Percentiles rank a stretch among this genome's conserved stretches.
These are phyloP conservation scores for Ctenicera cuprea DNA, from an alignment of 2,888 invertebrate species.

Conservation along the genomic window DNA sequence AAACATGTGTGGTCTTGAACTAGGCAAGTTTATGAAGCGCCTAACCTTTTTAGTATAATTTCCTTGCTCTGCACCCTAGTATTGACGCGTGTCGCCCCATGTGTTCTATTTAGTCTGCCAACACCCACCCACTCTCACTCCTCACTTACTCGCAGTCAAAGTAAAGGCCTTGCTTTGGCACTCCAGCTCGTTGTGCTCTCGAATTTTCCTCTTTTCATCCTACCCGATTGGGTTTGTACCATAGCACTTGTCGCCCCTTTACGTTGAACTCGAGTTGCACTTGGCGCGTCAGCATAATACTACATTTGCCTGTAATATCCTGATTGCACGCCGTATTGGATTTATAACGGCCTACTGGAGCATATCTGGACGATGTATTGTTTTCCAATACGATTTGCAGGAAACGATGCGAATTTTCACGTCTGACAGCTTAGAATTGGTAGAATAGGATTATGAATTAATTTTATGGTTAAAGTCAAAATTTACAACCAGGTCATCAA, in stretches of 20 bases:
- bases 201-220: constrained; percentile 18
- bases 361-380: not conserved
- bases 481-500: too few relatives aligned
- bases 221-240: not conserved
- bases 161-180: constrained; percentile 6
- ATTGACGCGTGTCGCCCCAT: constrained; percentile 29
- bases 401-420: constrained; percentile 13
- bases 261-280: constrained; percentile 10
- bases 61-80: constrained; percentile 27
- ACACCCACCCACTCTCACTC: constrained; percentile 23
- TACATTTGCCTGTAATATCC: constrained; percentile 19
- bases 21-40: constrained; percentile 10
- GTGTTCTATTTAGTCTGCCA: constrained; percentile 26
- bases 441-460: not conserved
- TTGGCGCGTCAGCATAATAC: constrained; percentile 25
- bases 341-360: constrained; percentile 11
- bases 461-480: not conserved
- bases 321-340: constrained; percentile 20
- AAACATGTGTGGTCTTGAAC: constrained; percentile 3
- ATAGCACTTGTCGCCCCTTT: constrained; percentile 21
- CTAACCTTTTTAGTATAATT: constrained; percentile 29
- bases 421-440: not conserved
- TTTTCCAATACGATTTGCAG: constrained; percentile 19
- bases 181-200: constrained; percentile 11
- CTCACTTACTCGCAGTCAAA: constrained; percentile 16